Evolutionary conservation across 2,797 vertebrate genomes (phyloP).

Genomic region (Bradypus variegatus): DNA sequence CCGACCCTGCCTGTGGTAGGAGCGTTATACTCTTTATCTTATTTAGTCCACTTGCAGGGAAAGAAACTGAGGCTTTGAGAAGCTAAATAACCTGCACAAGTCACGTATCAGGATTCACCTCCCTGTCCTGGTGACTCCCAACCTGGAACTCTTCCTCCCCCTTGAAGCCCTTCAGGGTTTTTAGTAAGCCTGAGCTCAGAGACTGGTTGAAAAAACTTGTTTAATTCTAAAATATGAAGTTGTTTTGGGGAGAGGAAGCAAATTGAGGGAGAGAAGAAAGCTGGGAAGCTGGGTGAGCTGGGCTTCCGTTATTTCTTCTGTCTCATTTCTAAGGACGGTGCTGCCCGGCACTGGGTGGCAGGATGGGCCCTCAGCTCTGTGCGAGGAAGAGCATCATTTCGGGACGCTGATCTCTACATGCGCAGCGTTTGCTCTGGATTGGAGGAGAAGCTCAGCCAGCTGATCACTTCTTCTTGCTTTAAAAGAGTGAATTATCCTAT

Average conservation of each 20-base stretch:
- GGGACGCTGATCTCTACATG: constrained; percentile 18
- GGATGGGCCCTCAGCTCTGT: background rate
- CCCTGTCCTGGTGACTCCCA: background rate
- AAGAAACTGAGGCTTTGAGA: background rate
- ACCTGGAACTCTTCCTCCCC: fast-evolving
- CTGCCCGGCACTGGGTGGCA: background rate
- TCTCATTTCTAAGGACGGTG: background rate
- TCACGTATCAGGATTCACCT: background rate
- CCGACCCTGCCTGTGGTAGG: background rate
- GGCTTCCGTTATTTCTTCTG: background rate
- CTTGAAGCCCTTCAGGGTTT: background rate
- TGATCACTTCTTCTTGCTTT: constrained; percentile 46
- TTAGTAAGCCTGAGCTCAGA: background rate
- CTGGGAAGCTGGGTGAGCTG: background rate
- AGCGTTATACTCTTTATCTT: background rate
- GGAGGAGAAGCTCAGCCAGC: constrained; percentile 40
- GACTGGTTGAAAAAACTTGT: background rate
- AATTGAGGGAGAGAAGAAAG: background rate
- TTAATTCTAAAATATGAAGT: background rate
- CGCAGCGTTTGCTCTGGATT: constrained; percentile 43
- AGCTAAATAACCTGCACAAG: background rate
- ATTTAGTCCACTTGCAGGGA: background rate
- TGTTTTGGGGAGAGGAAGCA: background rate
- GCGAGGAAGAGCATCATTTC: constrained; percentile 21
- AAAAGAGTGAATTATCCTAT: constrained; percentile 25